These are phyloP conservation scores for Frieseomelitta varia DNA, from an alignment of 1,140 invertebrate genomes.

Conservation along the genomic window DNA sequence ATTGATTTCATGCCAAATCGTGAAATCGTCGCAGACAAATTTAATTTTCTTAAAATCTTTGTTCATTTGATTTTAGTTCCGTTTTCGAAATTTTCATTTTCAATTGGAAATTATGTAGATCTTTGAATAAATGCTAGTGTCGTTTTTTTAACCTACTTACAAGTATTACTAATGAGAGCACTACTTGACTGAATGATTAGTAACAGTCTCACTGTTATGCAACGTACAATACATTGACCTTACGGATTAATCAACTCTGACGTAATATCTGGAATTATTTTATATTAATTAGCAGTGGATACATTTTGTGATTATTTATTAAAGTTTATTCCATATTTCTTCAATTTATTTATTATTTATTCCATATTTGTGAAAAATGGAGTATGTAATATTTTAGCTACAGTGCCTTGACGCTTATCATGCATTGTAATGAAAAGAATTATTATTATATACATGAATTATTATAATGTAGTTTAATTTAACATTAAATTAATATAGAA, in stretches of 20 bases:
- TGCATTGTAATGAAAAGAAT: neutral
- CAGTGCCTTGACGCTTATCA: neutral
- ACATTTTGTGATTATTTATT: neutral
- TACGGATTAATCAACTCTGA: neutral
- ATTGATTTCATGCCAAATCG: neutral
- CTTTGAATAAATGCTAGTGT: neutral
- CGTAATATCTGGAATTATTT: neutral
- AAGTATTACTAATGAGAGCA: neutral
- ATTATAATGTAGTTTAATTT: too few relatives aligned
- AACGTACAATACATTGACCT: neutral
- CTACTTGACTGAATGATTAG: neutral
- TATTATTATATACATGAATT: too few relatives aligned
- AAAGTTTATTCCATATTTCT: neutral
- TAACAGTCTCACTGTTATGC: neutral
- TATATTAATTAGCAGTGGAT: neutral
- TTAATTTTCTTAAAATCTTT: neutral
- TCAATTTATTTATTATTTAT: too few relatives aligned
- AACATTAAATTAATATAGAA: too few relatives aligned
- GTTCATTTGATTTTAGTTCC: neutral
- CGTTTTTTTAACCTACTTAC: neutral
- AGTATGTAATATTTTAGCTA: neutral
- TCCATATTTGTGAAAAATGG: neutral
- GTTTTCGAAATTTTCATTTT: neutral
- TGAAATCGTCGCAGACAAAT: neutral
- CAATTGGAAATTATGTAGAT: neutral